Evolutionary conservation across 2,113 vertebrate genomes (phyloP).

Genomic region (Macheiramphus alcinus): DNA sequence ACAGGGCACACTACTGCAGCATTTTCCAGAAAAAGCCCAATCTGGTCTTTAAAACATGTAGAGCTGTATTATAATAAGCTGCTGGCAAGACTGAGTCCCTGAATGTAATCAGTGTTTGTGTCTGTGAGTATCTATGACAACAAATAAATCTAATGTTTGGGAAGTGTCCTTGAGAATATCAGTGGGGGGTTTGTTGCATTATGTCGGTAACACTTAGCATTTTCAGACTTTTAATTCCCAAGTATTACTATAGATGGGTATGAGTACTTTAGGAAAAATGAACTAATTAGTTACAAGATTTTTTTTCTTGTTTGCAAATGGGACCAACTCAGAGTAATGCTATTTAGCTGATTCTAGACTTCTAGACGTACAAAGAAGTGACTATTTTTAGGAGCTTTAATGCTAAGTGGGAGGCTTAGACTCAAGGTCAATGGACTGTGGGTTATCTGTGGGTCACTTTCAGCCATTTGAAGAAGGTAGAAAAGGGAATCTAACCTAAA

Average conservation of each 20-base stretch:
- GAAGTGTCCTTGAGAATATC: background rate
- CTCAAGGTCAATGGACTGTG: background rate
- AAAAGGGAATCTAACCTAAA: background rate
- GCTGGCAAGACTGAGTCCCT: background rate
- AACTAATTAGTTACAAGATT: background rate
- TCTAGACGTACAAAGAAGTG: background rate
- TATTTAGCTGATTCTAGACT: slow-evolving; percentile 28
- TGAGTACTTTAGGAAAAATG: slow-evolving; percentile 8
- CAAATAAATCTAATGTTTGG: background rate
- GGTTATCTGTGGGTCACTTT: background rate
- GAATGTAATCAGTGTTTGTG: background rate
- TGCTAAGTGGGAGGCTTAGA: background rate
- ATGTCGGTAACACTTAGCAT: background rate
- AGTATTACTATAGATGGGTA: background rate
- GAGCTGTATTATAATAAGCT: background rate
- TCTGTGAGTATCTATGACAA: slow-evolving; percentile 49
- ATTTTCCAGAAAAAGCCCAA: background rate
- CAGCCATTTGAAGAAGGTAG: background rate
- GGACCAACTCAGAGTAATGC: background rate
- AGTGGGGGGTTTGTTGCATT: background rate
- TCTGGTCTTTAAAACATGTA: background rate
- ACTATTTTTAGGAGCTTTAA: slow-evolving; percentile 28
- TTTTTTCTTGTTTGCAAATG: background rate
- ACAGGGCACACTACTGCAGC: background rate
- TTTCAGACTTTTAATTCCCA: background rate